These are phyloP conservation scores for Gobio occitaniae DNA, from an alignment of 2,797 vertebrate species.

Conservation along the genomic window DNA sequence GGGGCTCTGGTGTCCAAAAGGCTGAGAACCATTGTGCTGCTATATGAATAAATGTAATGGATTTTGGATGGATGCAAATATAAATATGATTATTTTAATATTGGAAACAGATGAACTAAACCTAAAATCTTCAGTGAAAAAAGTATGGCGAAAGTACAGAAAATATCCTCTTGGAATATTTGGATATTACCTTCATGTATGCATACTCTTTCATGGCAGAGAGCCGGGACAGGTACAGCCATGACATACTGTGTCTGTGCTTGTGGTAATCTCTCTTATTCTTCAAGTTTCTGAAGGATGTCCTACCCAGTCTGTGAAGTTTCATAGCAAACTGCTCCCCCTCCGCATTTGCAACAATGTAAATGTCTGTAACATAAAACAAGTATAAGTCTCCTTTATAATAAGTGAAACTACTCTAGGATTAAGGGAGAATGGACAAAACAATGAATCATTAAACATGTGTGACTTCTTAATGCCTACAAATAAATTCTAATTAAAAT, in stretches of 20 bases:
- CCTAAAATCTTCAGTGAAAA: not conserved
- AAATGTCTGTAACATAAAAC: conserved; percentile 84
- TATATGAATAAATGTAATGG: not conserved
- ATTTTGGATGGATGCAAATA: not conserved
- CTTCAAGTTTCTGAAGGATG: conserved; percentile 94
- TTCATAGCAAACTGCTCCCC: conserved; percentile 91
- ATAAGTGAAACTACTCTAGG: not conserved
- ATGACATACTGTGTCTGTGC: conserved; percentile 92
- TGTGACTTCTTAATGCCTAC: not conserved
- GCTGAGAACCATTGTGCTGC: not conserved
- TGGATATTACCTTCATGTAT: conserved; percentile 90
- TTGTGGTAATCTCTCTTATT: conserved; percentile 99
- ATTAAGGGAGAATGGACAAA: not conserved
- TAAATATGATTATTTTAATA: not conserved
- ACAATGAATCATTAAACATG: not conserved
- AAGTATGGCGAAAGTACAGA: not conserved
- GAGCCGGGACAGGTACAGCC: conserved; percentile 96
- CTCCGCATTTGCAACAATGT: conserved; percentile 90
- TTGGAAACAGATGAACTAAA: not conserved
- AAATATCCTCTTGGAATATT: not conserved
- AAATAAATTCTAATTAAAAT: not conserved
- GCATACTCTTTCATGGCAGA: conserved; percentile 98
- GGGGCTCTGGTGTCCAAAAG: not conserved
- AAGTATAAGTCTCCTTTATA: not conserved
- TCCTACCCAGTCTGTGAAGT: conserved; percentile 92